phyloP scores from a whole-genome alignment of 2,888 invertebrate genomes.

The Tubiluchus corallicola region DNA sequence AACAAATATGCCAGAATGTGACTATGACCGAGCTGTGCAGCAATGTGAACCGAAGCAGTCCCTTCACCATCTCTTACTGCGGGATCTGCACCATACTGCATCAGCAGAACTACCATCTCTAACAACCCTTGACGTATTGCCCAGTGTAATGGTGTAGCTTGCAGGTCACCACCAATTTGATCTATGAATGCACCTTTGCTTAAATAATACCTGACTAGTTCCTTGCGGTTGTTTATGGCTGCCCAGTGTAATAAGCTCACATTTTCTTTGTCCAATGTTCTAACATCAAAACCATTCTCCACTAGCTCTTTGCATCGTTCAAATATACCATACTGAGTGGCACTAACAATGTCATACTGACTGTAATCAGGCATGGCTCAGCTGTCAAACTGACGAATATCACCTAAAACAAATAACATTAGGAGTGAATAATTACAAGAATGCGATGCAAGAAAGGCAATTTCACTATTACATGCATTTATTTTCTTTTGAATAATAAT shows the following conservation, averaged over 20 bases:
- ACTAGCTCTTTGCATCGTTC: constrained; percentile 48
- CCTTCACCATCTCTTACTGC: constrained; percentile 76
- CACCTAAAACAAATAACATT: no score
- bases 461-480: no score
- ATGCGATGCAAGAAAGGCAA: no score
- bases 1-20: constrained; percentile 90
- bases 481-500: no score
- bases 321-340: constrained; percentile 86
- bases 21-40: constrained; percentile 92
- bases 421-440: no score
- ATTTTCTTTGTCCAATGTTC: constrained; percentile 79
- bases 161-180: constrained; percentile 83
- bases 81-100: constrained; percentile 72
- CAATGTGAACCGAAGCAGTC: constrained; percentile 76
- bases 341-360: constrained; percentile 73
- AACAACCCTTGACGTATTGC: constrained; percentile 83
- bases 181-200: constrained; percentile 76
- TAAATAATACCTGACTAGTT: constrained; percentile 68
- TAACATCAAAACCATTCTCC: constrained; percentile 81
- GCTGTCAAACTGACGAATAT: no score
- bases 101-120: constrained; percentile 53
- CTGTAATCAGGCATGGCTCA: no score
- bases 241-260: constrained; percentile 98
- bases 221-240: constrained; percentile 86
- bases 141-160: constrained; percentile 95